Base-by-base conservation (phyloP, 2,797 vertebrate species). In the Sitta carolinensis region DNA sequence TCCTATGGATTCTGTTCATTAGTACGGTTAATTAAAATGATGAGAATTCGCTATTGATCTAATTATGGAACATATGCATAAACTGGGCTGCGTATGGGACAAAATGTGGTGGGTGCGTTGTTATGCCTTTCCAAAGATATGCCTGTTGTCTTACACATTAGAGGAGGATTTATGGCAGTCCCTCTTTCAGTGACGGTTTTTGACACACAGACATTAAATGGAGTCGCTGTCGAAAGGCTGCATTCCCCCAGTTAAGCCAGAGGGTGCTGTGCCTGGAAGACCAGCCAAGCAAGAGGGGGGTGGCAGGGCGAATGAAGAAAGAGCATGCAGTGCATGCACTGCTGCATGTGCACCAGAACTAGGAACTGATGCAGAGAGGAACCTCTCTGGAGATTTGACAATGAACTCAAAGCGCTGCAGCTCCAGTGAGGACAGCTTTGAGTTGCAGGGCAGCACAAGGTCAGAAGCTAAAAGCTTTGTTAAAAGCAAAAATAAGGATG, bases 371-470 rank as follows among this genome's bases (percentile, higher is more conserved):
- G 62, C 2, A 4, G 80, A 87, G 30, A 94, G 66, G 67, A 96
- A 90, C 68, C 75, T 77, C 45, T 38, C 80, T 1, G 80, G 88
- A 62, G n/a, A 87, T 19, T 43, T 85, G 63, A 57, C 81, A 51
- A 94, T 93, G 68, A 94, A 79, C 61, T 84, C 97, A 27, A 97
- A 97, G 59, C 79, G 66, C 32, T 89, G 98, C 91, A 95, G 97
- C 62, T 97, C 96, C 81, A 96, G 97, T n/a, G 97, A 96, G 32
- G 97, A 97, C 7, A 98, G 98, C 89, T 98, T 98, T 97, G 98
- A 98, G 87, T 98, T 98, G 48, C 98, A 98, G 50, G 18, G 38
- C 34, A 98, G 97, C 40, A 82, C 98, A 97, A 98, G 98, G 94
- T 75, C 90, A 94, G 98, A 70, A 97, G 93, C 48, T 98, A 98